phyloP scores from a whole-genome alignment of 2,113 vertebrate genomes.

The Lasiurus borealis region DNA sequence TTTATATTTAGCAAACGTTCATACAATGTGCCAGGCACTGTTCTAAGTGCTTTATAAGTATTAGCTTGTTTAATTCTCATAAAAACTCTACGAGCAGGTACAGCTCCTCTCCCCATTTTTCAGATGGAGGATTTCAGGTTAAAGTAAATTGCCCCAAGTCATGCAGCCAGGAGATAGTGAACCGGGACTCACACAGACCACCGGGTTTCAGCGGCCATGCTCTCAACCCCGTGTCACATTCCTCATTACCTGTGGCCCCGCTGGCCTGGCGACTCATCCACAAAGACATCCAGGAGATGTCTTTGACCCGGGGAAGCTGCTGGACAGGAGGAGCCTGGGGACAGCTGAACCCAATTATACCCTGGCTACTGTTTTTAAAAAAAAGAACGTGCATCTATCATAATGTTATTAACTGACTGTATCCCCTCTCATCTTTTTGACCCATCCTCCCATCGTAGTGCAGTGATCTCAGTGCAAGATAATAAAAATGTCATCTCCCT shows the following conservation, averaged over 20 bases:
- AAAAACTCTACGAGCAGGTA: not conserved
- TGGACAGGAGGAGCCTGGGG: not conserved
- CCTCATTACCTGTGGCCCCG: not conserved
- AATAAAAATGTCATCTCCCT: not conserved
- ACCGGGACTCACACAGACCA: not conserved
- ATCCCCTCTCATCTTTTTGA: not conserved
- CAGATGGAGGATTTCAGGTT: constrained; percentile 12
- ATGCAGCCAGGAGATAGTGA: not conserved
- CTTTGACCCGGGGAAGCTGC: not conserved
- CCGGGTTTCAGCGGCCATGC: not conserved
- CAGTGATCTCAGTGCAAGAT: not conserved
- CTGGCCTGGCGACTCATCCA: not conserved
- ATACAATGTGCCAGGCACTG: not conserved
- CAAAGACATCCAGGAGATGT: not conserved
- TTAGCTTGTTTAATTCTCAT: not conserved
- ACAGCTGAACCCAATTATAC: not conserved
- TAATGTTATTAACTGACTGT: not conserved
- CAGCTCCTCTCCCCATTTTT: not conserved
- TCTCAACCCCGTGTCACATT: not conserved
- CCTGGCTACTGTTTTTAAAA: not conserved
- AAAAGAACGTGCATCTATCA: not conserved
- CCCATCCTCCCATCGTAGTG: not conserved
- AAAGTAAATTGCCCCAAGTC: not conserved
- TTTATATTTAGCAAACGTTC: constrained; percentile 57
- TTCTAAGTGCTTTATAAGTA: constrained; percentile 45